These are phyloP conservation scores for Urocitellus parryii DNA, from an alignment of 2,113 vertebrate species.

Conservation along the genomic window DNA sequence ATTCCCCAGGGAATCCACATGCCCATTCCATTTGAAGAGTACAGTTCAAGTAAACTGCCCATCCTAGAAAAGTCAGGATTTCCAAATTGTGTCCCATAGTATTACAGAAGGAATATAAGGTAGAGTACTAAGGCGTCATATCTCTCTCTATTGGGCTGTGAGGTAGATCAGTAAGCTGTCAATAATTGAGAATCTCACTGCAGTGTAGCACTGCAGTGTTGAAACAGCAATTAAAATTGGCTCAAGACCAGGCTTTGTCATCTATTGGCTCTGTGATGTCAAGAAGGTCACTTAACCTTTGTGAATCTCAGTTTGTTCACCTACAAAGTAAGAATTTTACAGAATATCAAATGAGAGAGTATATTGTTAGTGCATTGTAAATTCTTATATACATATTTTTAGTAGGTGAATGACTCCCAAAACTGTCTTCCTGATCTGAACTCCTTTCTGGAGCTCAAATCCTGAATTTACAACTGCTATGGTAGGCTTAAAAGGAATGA, in stretches of 20 bases:
- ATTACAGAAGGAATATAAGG: background rate
- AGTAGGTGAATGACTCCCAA: background rate
- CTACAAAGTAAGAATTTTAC: background rate
- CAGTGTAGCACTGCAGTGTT: background rate
- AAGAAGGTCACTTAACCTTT: background rate
- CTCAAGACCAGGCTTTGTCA: background rate
- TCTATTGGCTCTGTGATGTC: conserved; percentile 16
- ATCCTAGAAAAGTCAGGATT: background rate
- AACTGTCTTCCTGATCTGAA: background rate
- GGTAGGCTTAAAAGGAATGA: background rate
- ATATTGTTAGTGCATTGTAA: background rate
- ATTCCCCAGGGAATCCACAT: background rate
- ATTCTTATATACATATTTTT: background rate
- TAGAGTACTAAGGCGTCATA: background rate
- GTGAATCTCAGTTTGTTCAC: conserved; percentile 20
- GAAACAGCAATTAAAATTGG: background rate
- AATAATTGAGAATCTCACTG: background rate
- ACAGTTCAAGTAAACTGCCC: background rate
- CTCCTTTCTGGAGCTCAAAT: background rate
- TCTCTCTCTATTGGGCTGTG: background rate
- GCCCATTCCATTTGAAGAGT: background rate
- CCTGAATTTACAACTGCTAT: conserved; percentile 35
- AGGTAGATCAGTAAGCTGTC: background rate
- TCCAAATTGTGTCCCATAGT: background rate
- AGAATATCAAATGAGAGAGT: conserved; percentile 14